Evolutionary conservation across 2,888 invertebrate species (phyloP).

Genomic region (Leucania comma): DNA sequence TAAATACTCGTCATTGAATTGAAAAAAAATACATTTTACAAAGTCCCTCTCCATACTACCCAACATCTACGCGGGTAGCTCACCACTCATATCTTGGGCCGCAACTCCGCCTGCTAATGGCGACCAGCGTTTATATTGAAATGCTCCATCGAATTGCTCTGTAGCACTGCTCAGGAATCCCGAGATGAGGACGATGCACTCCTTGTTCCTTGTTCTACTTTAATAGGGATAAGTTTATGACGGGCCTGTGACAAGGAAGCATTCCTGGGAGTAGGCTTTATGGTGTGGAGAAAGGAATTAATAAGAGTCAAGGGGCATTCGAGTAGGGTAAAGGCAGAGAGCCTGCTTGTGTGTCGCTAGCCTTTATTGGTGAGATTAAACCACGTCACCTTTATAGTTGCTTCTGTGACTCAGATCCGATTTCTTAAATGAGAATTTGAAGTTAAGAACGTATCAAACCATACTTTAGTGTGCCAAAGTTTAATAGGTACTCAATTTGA

Average conservation of each 20-base stretch:
- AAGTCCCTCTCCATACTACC: slow-evolving; percentile 69
- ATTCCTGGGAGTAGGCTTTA: slow-evolving; percentile 45
- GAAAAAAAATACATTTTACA: neutral
- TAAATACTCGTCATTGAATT: no score
- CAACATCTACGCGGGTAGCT: slow-evolving; percentile 73
- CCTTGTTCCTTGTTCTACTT: slow-evolving; percentile 60
- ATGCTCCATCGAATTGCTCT: slow-evolving; percentile 85
- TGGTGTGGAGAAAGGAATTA: slow-evolving; percentile 8
- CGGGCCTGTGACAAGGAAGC: slow-evolving; percentile 53
- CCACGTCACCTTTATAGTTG: no score
- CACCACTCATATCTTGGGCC: slow-evolving; percentile 78
- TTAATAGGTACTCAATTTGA: no score
- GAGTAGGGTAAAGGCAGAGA: neutral
- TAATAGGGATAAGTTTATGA: slow-evolving; percentile 67
- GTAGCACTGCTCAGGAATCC: slow-evolving; percentile 71
- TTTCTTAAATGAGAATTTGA: no score
- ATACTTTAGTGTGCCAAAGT: no score
- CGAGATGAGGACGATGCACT: slow-evolving; percentile 67
- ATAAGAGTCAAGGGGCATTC: slow-evolving; percentile 3
- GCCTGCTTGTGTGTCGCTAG: neutral
- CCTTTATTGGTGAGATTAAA: neutral
- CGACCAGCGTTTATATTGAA: slow-evolving; percentile 87
- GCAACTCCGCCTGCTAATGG: slow-evolving; percentile 80
- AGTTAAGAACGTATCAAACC: no score
- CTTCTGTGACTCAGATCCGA: no score